phyloP scores from a whole-genome alignment of 2,888 invertebrate species.

The Tipula unca region DNA sequence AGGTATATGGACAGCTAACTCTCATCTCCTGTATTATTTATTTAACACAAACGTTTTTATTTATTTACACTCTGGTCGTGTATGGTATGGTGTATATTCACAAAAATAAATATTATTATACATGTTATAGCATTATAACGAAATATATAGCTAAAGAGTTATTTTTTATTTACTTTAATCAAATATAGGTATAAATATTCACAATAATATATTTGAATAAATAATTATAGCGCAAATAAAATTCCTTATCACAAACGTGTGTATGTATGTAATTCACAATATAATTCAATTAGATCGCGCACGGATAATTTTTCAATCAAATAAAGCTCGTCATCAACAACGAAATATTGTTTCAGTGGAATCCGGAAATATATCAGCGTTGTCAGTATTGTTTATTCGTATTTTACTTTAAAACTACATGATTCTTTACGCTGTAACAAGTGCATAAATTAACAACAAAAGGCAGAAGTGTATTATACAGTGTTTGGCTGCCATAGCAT shows the following conservation, averaged over 20 bases:
- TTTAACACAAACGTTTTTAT: not conserved
- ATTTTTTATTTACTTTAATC: not conserved
- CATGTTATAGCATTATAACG: not conserved
- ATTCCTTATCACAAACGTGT: not conserved
- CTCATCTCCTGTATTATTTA: not conserved
- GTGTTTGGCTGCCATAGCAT: too few relatives aligned
- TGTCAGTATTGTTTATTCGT: not conserved
- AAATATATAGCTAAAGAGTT: not conserved
- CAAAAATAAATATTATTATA: constrained; percentile 8
- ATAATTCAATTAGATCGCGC: not conserved
- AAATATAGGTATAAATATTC: not conserved
- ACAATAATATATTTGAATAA: not conserved
- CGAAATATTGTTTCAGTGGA: not conserved
- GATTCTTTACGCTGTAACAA: too few relatives aligned
- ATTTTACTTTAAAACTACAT: too few relatives aligned
- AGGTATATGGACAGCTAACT: not conserved
- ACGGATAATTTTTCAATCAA: not conserved
- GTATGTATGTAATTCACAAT: not conserved
- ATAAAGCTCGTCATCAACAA: not conserved
- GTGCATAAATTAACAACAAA: too few relatives aligned
- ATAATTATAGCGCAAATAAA: not conserved
- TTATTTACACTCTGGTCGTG: not conserved
- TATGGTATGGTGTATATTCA: not conserved
- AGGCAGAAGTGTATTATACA: too few relatives aligned
- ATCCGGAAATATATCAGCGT: not conserved